These are phyloP conservation scores for Dascyllus trimaculatus DNA, from an alignment of 2,113 vertebrate genomes.

Conservation along the genomic window DNA sequence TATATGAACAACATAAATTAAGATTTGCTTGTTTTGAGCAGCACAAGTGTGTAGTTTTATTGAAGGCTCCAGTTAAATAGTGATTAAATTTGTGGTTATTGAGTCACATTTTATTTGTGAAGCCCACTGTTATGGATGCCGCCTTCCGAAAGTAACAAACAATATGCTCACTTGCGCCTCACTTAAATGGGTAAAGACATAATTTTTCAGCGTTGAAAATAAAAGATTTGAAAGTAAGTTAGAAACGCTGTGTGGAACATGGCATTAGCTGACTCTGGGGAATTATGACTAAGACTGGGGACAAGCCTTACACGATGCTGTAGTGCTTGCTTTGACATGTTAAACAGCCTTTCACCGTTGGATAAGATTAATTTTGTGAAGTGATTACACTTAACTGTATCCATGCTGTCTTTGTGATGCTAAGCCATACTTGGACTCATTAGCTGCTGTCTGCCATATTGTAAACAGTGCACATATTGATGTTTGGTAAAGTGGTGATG, in stretches of 20 bases:
- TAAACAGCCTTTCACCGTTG: background rate
- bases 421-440: background rate
- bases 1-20: background rate
- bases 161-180: background rate
- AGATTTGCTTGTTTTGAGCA: background rate
- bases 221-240: background rate
- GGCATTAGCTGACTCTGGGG: background rate
- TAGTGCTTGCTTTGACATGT: background rate
- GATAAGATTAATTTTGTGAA: background rate
- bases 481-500: background rate
- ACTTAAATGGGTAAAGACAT: background rate
- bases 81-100: background rate
- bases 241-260: background rate
- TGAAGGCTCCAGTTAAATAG: background rate
- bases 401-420: background rate
- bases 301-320: background rate
- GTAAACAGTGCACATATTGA: background rate
- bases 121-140: background rate
- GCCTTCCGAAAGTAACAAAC: background rate
- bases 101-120: background rate
- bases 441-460: background rate
- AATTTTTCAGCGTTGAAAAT: background rate
- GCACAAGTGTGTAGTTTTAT: background rate
- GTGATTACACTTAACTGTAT: background rate
- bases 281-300: background rate